Evolutionary conservation across 2,113 vertebrate species (phyloP), one percentile per base, ranked within the genome.

Genomic region (Fulica atra): DNA sequence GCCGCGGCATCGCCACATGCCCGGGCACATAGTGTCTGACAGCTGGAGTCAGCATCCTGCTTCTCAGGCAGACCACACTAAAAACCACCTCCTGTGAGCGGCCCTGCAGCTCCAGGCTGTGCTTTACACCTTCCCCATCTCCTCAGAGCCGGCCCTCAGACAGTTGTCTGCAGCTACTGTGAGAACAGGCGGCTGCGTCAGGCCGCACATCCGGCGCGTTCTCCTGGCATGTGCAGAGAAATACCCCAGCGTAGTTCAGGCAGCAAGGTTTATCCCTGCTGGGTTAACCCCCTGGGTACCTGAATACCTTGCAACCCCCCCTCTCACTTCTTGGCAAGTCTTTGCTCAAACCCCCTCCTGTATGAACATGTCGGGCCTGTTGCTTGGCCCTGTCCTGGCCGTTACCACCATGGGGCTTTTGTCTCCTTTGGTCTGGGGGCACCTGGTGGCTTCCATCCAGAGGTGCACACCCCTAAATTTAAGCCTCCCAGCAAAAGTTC

Each of bases 401-500:
- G 23, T 70, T 17, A 50, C 79, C 83, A 11, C 80, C 4, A 0
- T 51, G 86, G 9, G 25, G 44, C 38, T 81, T 92, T 81, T 31
- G 15, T 80, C 86, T 86, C 76, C 91, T 74, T 6, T 48, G 21
- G 48, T 71, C 77, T 42, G 23, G 20, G 77, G 68, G 46, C 76
- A 64, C 0, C 48, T 71, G 78, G 79, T 68, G 64, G 13, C 86
- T 95, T 74, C 91, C 80, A 71, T 78, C 80, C 92, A 86, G 91
- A 93, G 89, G 73, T 51, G 35, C 48, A 77, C 68, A 15, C 81
- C 88, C 65, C 64, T 69, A 53, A 10, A 56, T 63, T 59, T 88
- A 86, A 83, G 60, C 86, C 76, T 94, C 19, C 80, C 95, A 91
- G 94, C 89, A 42, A 66, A 81, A 69, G 80, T 53, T 56, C 71